A percentile compares a stretch with the other conserved stretches of the same genome.
phyloP scores from a whole-genome alignment of 2,888 invertebrate species.

The Trachelus stipa region DNA sequence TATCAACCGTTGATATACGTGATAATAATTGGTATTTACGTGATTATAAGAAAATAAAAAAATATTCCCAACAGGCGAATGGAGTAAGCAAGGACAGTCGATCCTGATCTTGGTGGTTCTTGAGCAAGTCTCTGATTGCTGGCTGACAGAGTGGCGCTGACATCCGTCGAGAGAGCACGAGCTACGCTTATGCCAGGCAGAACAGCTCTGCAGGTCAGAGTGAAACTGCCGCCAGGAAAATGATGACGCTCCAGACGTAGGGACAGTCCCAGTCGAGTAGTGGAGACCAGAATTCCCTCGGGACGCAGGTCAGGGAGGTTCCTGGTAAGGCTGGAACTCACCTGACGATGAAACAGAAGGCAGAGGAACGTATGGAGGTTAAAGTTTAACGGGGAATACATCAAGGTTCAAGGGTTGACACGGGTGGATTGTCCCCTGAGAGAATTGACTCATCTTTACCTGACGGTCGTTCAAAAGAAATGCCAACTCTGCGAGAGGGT shows the following conservation, averaged over 20 bases:
- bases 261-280: slow-evolving; percentile 48
- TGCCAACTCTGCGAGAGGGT: slow-evolving; percentile 55
- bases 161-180: slow-evolving; percentile 40
- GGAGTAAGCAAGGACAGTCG: slow-evolving; percentile 5
- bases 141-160: slow-evolving; percentile 53
- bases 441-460: slow-evolving; percentile 37
- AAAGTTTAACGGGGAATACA: background rate
- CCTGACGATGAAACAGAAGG: slow-evolving; percentile 33
- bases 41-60: background rate
- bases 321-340: slow-evolving; percentile 42
- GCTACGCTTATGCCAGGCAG: slow-evolving; percentile 50
- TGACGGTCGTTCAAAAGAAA: slow-evolving; percentile 58
- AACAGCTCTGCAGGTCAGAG: slow-evolving; percentile 51
- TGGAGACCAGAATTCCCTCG: slow-evolving; percentile 35
- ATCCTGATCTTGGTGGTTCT: slow-evolving; percentile 50
- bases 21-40: background rate
- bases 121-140: slow-evolving; percentile 61
- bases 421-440: background rate
- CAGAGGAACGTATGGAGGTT: background rate
- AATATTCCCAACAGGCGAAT: background rate
- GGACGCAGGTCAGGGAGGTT: slow-evolving; percentile 30
- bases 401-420: background rate
- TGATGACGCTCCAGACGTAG: slow-evolving; percentile 53
- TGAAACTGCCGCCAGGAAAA: slow-evolving; percentile 55
- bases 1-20: background rate